Conservation (phyloP, 2,113 vertebrate genomes). For the Oophaga pumilio region DNA sequence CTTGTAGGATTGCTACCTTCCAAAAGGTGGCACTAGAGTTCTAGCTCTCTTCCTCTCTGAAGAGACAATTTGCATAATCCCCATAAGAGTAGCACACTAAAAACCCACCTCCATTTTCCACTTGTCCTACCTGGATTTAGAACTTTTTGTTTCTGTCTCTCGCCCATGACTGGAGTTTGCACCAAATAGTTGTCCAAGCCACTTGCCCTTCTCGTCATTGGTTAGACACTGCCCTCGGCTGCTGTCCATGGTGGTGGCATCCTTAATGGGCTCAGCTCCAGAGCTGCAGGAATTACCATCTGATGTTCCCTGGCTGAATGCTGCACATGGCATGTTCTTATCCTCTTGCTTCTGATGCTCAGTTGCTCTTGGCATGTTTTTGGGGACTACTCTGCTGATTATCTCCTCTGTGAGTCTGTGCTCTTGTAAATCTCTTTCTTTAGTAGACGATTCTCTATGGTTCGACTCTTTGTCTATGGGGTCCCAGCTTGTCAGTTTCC, state of each 20-base stretch:
- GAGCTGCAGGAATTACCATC: background rate
- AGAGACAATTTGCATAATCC: too few relatives aligned
- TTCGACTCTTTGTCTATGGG: background rate
- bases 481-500: background rate
- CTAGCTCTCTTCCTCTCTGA: too few relatives aligned
- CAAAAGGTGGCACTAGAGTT: too few relatives aligned
- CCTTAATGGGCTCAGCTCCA: background rate
- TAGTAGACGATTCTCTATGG: background rate
- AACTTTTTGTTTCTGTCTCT: constrained; percentile 53
- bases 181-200: constrained; percentile 87
- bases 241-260: too few relatives aligned
- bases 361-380: constrained; percentile 12
- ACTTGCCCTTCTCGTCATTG: constrained; percentile 42
- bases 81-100: too few relatives aligned
- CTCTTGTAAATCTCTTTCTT: background rate
- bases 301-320: background rate
- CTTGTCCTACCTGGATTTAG: constrained; percentile 66
- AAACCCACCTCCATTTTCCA: background rate
- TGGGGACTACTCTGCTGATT: background rate
- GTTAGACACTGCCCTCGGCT: background rate
- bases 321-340: background rate
- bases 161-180: constrained; percentile 61
- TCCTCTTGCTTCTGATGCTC: background rate
- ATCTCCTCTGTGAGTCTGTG: constrained; percentile 23
- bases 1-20: too few relatives aligned